Base-by-base conservation (phyloP, 1,140 invertebrate genomes). In the Liolophura sinensis region DNA sequence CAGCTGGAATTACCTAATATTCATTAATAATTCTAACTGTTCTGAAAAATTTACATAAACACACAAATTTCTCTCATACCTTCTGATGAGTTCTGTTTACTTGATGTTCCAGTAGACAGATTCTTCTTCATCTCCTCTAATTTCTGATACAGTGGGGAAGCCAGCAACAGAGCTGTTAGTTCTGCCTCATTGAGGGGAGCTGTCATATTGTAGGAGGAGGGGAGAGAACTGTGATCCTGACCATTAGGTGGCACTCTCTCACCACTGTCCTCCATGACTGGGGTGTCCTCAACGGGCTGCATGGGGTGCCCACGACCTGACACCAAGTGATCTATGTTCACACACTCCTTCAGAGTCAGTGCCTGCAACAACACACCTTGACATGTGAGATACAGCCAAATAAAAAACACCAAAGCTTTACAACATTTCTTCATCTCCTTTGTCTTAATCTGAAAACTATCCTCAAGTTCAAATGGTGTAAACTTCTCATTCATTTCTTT, bases 161-260 rank as follows among this genome's bases (percentile, higher is more conserved):
- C 76, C 81, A 82, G 78, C 46, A 82, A 68, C 22, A 82, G 60
- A 6, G 73, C 66, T n/a, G 78, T 74, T 1, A 82, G 65, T 47
- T 82, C 81, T 49, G 76, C 76, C 60, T 82, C 81, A 67, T 82
- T 81, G 15, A 82, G 67, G 20, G 81, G 81, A 15, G 78, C 78
- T 25, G 81, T 73, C 76, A 78, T 80, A 6, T 69, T 65, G 68
- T 74, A 82, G 27, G 73, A 65, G 14, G 65, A 18, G 40, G 80
- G 80, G 60, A 79, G 60, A 25, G 52, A 54, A 50, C 56, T 49
- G 25, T 40, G 48, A 40, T 65, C 61, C 59, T 61, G 61, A 51
- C 66, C 54, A 16, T 54, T 15, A 25, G 73, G 24, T 24, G 50
- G 64, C 20, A 54, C 16, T n/a, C 64, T 31, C 6, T 20, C 56